phyloP scores from a whole-genome alignment of 2,797 vertebrate genomes.

The Fratercula arctica region DNA sequence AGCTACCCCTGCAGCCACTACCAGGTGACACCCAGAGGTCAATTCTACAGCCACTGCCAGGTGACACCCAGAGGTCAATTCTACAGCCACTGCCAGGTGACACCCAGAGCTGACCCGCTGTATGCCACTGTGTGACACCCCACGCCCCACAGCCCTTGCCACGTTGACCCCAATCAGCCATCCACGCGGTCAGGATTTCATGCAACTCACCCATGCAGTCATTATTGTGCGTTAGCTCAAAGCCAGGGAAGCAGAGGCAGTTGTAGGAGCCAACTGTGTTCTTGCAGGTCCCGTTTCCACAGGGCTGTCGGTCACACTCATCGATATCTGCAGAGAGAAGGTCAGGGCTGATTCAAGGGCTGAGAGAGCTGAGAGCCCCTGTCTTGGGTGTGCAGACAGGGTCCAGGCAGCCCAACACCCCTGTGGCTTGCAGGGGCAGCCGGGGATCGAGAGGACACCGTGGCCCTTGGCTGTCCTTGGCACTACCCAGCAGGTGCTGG shows the following conservation, averaged over 20 bases:
- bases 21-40: neutral
- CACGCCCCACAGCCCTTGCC: fast-evolving
- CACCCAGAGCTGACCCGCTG: neutral
- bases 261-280: constrained; percentile 94
- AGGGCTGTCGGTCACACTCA: constrained; percentile 90
- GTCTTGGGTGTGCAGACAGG: neutral
- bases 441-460: neutral
- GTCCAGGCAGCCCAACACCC: neutral
- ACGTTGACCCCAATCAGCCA: fast-evolving
- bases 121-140: neutral
- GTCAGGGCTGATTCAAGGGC: neutral
- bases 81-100: neutral
- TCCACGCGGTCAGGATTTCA: fast-evolving
- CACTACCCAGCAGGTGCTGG: neutral
- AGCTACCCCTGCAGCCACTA: neutral
- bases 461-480: neutral
- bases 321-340: constrained; percentile 82
- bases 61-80: too few relatives aligned
- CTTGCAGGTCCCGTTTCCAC: constrained; percentile 92
- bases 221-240: constrained; percentile 89
- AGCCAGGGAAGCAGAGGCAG: constrained; percentile 94
- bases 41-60: neutral
- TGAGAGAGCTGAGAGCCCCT: neutral
- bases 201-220: constrained; percentile 88
- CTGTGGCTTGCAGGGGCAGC: neutral